Evolutionary conservation across 2,797 vertebrate species (phyloP).

Genomic region (Megalops cyprinoides): DNA sequence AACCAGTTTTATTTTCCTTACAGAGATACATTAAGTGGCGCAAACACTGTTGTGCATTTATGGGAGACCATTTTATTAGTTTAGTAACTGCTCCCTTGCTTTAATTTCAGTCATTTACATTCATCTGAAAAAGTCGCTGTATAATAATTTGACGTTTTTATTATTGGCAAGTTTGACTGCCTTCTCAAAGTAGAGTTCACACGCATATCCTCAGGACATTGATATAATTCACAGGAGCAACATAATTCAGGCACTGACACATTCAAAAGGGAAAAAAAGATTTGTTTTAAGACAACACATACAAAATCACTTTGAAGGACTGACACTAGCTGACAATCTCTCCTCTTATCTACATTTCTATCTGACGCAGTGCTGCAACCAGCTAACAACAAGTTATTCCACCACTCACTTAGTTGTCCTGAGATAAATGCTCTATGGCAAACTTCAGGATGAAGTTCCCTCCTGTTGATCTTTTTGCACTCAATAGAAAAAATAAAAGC

Average conservation of each 20-base stretch:
- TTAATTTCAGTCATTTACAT: constrained; percentile 66
- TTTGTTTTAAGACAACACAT: constrained; percentile 56
- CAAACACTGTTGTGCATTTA: constrained; percentile 46
- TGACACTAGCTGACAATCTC: not conserved
- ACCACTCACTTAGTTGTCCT: no score
- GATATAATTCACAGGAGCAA: constrained; percentile 56
- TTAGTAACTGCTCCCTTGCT: constrained; percentile 51
- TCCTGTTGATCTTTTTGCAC: no score
- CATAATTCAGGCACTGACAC: constrained; percentile 51
- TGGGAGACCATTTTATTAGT: constrained; percentile 50
- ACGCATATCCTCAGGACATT: constrained; percentile 57
- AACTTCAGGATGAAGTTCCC: no score
- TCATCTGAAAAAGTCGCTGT: constrained; percentile 50
- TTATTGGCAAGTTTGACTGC: constrained; percentile 54
- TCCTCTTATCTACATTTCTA: no score
- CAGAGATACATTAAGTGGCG: constrained; percentile 36
- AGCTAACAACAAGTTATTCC: no score
- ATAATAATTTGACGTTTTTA: constrained; percentile 62
- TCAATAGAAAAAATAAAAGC: no score
- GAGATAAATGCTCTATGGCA: no score
- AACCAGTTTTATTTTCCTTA: constrained; percentile 42
- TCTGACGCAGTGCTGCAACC: no score
- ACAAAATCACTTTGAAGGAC: constrained; percentile 34
- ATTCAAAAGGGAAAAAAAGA: constrained; percentile 48
- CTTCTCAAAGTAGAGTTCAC: constrained; percentile 60